These are phyloP conservation scores for Astropecten irregularis DNA, from an alignment of 53 echinoderm and acorn worm species.

Conservation along the genomic window DNA sequence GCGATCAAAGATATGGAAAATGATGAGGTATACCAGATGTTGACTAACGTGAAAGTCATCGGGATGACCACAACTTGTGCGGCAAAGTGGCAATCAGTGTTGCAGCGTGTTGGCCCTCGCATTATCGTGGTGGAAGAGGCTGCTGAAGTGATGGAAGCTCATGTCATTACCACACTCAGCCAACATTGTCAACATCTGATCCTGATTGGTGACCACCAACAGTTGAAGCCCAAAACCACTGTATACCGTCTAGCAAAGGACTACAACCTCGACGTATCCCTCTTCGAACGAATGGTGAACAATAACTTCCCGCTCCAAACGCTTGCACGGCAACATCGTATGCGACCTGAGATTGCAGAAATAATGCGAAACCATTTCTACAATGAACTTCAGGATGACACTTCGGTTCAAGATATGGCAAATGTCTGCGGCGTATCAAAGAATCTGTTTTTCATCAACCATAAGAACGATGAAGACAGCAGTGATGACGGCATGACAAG, in stretches of 20 bases:
- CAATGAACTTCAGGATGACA: slow-evolving; percentile 67
- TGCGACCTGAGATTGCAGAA: slow-evolving; percentile 88
- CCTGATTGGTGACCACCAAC: slow-evolving; percentile 85
- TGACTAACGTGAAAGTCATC: slow-evolving; percentile 59
- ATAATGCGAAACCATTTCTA: slow-evolving; percentile 84
- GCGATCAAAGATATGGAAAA: slow-evolving; percentile 59
- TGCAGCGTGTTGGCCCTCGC: slow-evolving; percentile 64
- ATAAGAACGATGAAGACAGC: slow-evolving; percentile 56
- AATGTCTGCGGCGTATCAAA: slow-evolving; percentile 68
- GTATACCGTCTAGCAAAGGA: slow-evolving; percentile 87
- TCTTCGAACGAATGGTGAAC: slow-evolving; percentile 90
- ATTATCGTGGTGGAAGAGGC: slow-evolving; percentile 87
- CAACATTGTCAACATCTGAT: slow-evolving; percentile 77
- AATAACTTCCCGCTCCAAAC: slow-evolving; percentile 67
- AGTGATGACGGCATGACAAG: slow-evolving; percentile 69
- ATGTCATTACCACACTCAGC: slow-evolving; percentile 70
- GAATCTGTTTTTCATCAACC: slow-evolving; percentile 86
- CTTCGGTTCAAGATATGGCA: slow-evolving; percentile 63
- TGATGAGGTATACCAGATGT: slow-evolving; percentile 37
- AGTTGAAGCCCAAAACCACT: slow-evolving; percentile 85
- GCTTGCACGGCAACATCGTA: slow-evolving; percentile 78
- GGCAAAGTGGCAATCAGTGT: slow-evolving; percentile 63
- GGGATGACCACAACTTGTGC: slow-evolving; percentile 91
- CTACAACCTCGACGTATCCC: slow-evolving; percentile 82
- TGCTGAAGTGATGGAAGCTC: slow-evolving; percentile 88